Base-by-base conservation (phyloP, 1,140 invertebrate species). In the Aphelinus certus region DNA sequence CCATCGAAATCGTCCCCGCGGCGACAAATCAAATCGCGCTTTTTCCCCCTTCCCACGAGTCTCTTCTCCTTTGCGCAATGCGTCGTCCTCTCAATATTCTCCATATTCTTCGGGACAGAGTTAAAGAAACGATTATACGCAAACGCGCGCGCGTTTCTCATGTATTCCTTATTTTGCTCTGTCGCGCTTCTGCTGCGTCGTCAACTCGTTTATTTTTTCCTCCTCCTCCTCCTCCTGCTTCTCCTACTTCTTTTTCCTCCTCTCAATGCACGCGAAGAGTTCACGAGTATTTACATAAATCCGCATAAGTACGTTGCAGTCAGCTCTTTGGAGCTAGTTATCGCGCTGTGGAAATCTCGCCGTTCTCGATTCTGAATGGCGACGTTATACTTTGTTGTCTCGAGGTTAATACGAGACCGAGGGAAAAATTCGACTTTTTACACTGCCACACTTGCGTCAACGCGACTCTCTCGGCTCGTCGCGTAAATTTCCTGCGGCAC, bases 361-460 rank as follows among this genome's bases (percentile, higher is more conserved):
- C n/a, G 71, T 61, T 58, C 64, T 74, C 49, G 58, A 74, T 74
- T 68, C 58, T 69, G 48, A 68, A 61, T 61, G 48, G 58, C 48
- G 9, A 63, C 72, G 58, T 48, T 69, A 60, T 56, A 68, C 65
- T 68, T 74, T 74, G 73, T 69, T 63, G 66, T 74, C 67, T 75
- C 60, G 73, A 75, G 67, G 67, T 70, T 74, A 74, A 68, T 69
- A 51, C 26, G 65, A 62, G 10, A 45, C 56, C 48, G 46, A 10
- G 43, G 47, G 49, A 69, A 68, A 63, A 68, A 68, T 74, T 26
- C 9, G 45, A 45, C 6, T 9, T 49, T 66, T 58, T 60, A 26
- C 26, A 26, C 26, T 26, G 26, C 26, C 26, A 26, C 26, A 26
- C 26, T 26, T 26, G 26, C 26, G 26, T 26, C 26, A 26, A 26